Conservation (phyloP, 2,113 vertebrate genomes). For the Myiagra hebetior region DNA sequence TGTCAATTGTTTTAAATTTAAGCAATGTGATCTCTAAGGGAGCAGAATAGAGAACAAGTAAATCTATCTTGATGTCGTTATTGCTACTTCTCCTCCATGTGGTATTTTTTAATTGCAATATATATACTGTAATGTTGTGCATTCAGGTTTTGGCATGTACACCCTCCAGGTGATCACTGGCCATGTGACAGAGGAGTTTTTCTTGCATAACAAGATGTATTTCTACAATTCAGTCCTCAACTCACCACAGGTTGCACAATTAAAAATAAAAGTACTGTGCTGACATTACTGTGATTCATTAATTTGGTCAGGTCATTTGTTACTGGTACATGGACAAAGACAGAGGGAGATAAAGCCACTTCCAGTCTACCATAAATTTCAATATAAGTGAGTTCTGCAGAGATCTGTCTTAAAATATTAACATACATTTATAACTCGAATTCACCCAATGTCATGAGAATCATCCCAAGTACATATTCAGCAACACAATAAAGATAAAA, state of each 20-base stretch:
- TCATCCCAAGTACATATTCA: not conserved
- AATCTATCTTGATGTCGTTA: not conserved
- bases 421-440: not conserved
- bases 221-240: not conserved
- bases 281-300: not conserved
- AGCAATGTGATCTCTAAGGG: not conserved
- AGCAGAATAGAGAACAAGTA: not conserved
- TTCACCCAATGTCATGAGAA: not conserved
- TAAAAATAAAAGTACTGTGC: not conserved
- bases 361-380: not conserved
- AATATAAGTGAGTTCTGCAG: not conserved
- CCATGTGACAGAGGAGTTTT: not conserved
- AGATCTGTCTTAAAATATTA: not conserved
- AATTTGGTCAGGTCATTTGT: not conserved
- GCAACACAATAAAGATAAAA: not conserved
- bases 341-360: not conserved
- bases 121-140: not conserved
- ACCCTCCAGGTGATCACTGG: not conserved
- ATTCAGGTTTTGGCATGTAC: not conserved
- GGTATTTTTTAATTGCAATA: not conserved
- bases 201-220: not conserved
- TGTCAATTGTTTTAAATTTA: not conserved
- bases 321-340: not conserved
- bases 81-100: not conserved
- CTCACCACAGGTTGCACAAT: not conserved